phyloP scores from a whole-genome alignment of 1,140 invertebrate species.

The Drosophila tsacasi region DNA sequence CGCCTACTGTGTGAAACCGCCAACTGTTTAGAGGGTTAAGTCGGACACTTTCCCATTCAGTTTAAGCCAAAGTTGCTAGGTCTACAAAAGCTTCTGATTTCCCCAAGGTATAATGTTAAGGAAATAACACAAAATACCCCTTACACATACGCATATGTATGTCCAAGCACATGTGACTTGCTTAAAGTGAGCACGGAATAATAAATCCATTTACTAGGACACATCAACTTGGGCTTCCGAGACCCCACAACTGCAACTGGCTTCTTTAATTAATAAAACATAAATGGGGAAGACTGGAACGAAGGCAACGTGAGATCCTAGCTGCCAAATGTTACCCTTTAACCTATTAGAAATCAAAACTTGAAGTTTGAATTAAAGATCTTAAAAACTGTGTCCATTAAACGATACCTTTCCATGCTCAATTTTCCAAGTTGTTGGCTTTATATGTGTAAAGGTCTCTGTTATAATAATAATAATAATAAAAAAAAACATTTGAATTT shows the following conservation, averaged over 20 bases:
- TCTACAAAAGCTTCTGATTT: neutral
- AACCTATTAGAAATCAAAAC: neutral
- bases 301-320: neutral
- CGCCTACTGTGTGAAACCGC: neutral
- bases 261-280: constrained; percentile 10
- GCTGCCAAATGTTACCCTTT: neutral
- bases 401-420: neutral
- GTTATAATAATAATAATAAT: too few species aligned
- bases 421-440: neutral
- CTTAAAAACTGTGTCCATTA: neutral
- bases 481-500: neutral
- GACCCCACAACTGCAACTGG: constrained; percentile 10
- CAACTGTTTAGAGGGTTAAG: neutral
- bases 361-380: neutral
- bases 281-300: neutral
- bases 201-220: neutral
- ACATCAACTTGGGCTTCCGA: constrained; percentile 2
- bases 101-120: neutral
- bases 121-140: neutral
- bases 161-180: neutral
- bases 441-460: too few species aligned
- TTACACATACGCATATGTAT: neutral
- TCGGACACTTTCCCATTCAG: neutral
- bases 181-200: neutral
- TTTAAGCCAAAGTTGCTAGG: neutral